Evolutionary conservation across 2,888 invertebrate genomes (phyloP), one percentile per base, ranked within the genome.

Genomic region (Drosophila yooni): DNA sequence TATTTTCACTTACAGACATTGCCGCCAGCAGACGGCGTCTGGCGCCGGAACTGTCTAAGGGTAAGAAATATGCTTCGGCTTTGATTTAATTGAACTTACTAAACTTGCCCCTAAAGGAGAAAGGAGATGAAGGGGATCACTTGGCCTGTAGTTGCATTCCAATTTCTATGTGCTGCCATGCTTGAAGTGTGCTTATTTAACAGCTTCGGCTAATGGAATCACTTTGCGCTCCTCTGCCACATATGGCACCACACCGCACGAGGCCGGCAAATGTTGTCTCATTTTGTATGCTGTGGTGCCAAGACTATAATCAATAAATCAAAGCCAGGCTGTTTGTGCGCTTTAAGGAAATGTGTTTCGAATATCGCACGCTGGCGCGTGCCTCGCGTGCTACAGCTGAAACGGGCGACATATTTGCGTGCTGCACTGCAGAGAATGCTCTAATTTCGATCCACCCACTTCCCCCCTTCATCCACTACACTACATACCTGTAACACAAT

Each of bases 1-100:
- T 75, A 79, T 88, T 77, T 82, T 69, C 81, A 79, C 79, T 86
- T 88, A 50, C 82, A 81, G 84, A 79, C 75, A 57, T 69, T 74
- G 80, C 90, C 74, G 82, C 83, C 84, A 87, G 83, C 89, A 81
- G 87, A 81, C 84, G 80, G 86, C 88, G 80, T 85, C 88, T 89
- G 88, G 86, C 86, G 86, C 86, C 88, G 90, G 79, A 89, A 85
- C 81, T 81, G 90, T 90, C 84, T 87, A 89, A 83, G 88, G 87
- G 87, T 87, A 87, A 87, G 87, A 90, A 90, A 90, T 88, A 83
- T 90, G 90, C 78, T 82, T 61, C 36, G 65, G 90, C 77, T 90
- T 73, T 90, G 90, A 86, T 87, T 87, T 90, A 87, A 87, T 87
- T 87, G 90, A 90, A 87, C 90, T 79, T 75, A 71, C 81, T 70